phyloP scores from a whole-genome alignment of 2,888 invertebrate species.

The Augiades crinisus region DNA sequence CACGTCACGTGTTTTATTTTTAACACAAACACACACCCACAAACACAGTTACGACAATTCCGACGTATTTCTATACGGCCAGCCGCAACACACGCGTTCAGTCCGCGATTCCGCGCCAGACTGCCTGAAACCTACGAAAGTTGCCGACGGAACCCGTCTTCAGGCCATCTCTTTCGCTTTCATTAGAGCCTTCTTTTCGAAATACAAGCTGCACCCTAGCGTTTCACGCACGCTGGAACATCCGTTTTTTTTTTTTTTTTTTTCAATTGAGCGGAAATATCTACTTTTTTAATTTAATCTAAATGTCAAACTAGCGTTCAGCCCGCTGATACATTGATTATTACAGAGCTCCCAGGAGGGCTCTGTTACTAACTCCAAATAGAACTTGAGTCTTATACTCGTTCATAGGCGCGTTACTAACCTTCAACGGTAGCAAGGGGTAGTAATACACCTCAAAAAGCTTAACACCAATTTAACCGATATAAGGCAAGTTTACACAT shows the following conservation, averaged over 20 bases:
- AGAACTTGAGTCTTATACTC: no score
- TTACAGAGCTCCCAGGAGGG: no score
- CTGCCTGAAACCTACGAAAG: conserved; percentile 33
- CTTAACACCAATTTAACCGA: no score
- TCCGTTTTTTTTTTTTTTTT: no score
- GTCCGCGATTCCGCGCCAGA: conserved; percentile 28
- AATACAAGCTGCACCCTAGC: not conserved
- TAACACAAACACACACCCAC: conserved; percentile 8
- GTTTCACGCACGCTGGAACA: not conserved
- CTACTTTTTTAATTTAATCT: no score
- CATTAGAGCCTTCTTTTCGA: conserved; percentile 31
- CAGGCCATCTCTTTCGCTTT: conserved; percentile 35
- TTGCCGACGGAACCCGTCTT: conserved; percentile 27
- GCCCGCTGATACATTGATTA: no score
- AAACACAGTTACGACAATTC: conserved; percentile 9
- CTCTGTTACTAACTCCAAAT: no score
- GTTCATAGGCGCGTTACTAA: no score
- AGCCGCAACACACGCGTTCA: not conserved
- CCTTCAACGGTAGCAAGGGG: no score
- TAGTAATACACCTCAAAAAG: no score
- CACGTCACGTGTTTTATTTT: not conserved
- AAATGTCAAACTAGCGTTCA: not conserved
- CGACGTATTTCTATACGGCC: not conserved
- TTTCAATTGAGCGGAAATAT: no score
- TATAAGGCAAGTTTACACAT: no score